phyloP scores from a whole-genome alignment of 2,797 vertebrate genomes.

The Acipenser ruthenus region DNA sequence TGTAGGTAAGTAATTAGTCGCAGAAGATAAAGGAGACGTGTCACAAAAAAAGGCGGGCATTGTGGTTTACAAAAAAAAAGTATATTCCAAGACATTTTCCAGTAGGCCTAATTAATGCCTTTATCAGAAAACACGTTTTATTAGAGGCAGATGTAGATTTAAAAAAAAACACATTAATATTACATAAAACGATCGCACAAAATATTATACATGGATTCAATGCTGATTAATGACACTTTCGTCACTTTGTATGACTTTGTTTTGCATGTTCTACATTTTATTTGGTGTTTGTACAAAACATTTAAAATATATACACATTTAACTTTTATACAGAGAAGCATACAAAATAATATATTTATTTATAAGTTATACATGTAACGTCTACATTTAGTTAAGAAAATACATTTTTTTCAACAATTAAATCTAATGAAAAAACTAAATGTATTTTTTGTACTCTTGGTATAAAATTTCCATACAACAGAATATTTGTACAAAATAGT shows the following conservation, averaged over 20 bases:
- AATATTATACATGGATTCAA: too few relatives aligned
- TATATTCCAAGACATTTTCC: too few relatives aligned
- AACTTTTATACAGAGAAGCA: constrained; percentile 74
- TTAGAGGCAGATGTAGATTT: too few relatives aligned
- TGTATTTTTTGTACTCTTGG: constrained; percentile 70
- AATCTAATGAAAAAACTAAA: constrained; percentile 40
- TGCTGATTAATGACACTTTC: too few relatives aligned
- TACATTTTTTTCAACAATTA: constrained; percentile 48
- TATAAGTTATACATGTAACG: constrained; percentile 93
- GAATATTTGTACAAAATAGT: constrained; percentile 80
- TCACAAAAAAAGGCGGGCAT: too few relatives aligned
- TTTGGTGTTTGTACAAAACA: constrained; percentile 59
- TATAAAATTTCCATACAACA: constrained; percentile 91
- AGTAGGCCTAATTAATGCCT: too few relatives aligned
- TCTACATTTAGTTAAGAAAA: constrained; percentile 65
- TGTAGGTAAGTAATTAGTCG: not conserved
- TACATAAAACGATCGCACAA: too few relatives aligned
- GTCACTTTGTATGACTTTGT: not conserved
- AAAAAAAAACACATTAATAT: too few relatives aligned
- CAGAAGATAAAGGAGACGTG: not conserved
- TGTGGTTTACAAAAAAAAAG: too few relatives aligned
- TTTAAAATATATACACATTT: constrained; percentile 77
- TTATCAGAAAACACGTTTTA: too few relatives aligned
- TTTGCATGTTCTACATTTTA: constrained; percentile 46
- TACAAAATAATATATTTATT: constrained; percentile 75